Evolutionary conservation across 2,797 vertebrate species (phyloP).

Genomic region (Decapterus maruadsi): DNA sequence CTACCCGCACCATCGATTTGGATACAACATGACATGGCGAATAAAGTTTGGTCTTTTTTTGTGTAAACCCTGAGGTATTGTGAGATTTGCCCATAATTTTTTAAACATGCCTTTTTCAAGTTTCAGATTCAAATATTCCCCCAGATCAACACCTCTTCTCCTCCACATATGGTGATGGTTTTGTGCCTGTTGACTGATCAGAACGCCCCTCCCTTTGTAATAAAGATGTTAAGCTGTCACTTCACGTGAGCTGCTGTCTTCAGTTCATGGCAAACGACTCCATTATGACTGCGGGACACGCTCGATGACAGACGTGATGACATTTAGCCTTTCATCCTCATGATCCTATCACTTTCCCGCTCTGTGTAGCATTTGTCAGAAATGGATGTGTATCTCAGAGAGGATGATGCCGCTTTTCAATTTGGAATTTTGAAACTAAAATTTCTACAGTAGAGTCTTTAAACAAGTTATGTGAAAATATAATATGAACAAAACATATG

Average conservation of each 20-base stretch:
- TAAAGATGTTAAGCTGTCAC: conserved; percentile 53
- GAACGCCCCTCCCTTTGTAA: conserved; percentile 42
- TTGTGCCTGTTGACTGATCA: conserved; percentile 41
- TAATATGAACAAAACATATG: too few species aligned
- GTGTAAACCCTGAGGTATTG: conserved; percentile 4
- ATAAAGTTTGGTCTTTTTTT: conserved; percentile 14
- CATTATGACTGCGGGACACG: conserved; percentile 27
- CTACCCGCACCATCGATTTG: conserved; percentile 19
- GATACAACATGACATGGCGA: background rate
- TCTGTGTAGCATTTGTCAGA: conserved; percentile 11
- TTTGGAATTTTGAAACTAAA: too few species aligned
- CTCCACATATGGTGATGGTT: background rate
- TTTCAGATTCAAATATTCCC: background rate
- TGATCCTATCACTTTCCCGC: background rate
- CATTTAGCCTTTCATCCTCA: conserved; percentile 46
- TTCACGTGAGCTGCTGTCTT: conserved; percentile 36
- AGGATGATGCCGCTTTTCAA: background rate
- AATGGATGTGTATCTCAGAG: background rate
- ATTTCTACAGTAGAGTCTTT: too few species aligned
- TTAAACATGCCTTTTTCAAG: background rate
- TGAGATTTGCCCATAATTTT: background rate
- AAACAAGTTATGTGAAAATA: too few species aligned
- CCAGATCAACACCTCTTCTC: background rate
- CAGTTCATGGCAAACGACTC: conserved; percentile 29
- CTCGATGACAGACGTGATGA: conserved; percentile 31